Conservation (phyloP, 1,140 invertebrate genomes). For the Oedothorax gibbosus region DNA sequence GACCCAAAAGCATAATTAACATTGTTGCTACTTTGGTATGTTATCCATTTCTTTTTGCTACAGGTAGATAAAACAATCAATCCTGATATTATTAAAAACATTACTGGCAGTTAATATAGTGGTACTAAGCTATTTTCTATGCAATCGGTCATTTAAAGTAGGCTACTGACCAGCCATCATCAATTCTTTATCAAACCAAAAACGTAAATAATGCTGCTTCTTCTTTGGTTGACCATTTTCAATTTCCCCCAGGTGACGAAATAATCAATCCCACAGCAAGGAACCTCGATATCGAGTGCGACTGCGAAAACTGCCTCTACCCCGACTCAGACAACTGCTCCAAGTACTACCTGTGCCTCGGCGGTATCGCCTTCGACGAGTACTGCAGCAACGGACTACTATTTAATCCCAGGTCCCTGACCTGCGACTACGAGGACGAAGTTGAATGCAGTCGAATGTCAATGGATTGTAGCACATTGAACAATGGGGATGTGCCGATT, state of each 20-base stretch:
- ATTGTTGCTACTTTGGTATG: too few species aligned
- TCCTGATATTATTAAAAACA: too few species aligned
- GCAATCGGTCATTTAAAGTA: too few species aligned
- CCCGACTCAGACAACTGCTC: not conserved
- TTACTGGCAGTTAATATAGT: too few species aligned
- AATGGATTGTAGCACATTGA: not conserved
- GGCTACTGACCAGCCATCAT: too few species aligned
- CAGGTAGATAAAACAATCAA: too few species aligned
- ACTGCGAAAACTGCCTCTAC: constrained; percentile 3
- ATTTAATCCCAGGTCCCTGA: not conserved
- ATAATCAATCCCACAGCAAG: not conserved
- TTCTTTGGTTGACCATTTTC: too few species aligned
- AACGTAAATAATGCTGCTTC: too few species aligned
- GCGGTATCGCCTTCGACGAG: constrained; percentile 32
- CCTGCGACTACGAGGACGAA: constrained; percentile 39
- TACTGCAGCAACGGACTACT: constrained; percentile 7
- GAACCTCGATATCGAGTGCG: constrained; percentile 11
- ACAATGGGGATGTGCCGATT: not conserved
- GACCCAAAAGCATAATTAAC: too few species aligned
- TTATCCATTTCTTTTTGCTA: too few species aligned
- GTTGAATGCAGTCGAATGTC: not conserved
- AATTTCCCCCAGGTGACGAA: not conserved
- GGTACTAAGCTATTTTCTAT: too few species aligned
- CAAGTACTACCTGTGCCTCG: constrained; percentile 18
- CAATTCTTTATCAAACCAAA: too few species aligned